Evolutionary conservation across 2,113 vertebrate genomes (phyloP).

Genomic region (Larimichthys crocea): DNA sequence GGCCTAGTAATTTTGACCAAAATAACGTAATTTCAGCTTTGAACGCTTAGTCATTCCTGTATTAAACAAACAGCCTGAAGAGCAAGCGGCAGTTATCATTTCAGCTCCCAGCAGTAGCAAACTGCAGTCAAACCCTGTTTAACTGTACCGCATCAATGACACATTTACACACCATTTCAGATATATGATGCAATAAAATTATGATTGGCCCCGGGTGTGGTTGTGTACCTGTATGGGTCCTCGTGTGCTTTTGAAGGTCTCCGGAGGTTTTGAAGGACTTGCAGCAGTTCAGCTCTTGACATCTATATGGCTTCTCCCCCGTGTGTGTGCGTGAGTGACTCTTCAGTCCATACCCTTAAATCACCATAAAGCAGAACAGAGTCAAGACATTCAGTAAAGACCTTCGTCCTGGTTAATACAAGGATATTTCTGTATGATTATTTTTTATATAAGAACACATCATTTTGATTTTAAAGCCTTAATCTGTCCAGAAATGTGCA

Average conservation of each 20-base stretch:
- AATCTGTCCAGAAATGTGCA: too few relatives aligned
- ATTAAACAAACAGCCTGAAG: conserved; percentile 1
- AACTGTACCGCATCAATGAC: neutral
- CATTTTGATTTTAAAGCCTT: neutral
- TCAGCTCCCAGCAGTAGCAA: neutral
- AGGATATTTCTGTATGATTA: neutral
- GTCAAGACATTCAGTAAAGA: neutral
- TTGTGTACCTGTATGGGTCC: conserved; percentile 94
- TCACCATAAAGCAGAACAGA: neutral
- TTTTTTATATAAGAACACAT: too few relatives aligned
- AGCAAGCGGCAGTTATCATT: neutral
- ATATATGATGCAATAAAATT: neutral
- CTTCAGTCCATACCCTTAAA: conserved; percentile 94
- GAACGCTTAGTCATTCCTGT: neutral
- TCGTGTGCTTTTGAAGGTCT: conserved; percentile 97
- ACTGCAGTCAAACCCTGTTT: neutral
- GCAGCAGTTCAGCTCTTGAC: conserved; percentile 95
- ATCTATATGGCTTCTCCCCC: conserved; percentile 97
- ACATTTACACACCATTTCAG: neutral
- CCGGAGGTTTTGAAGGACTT: conserved; percentile 99
- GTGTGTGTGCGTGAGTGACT: conserved; percentile 98
- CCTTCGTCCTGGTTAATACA: neutral
- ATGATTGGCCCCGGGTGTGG: too few relatives aligned
- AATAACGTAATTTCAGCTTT: neutral
- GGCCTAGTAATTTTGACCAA: neutral